Percentiles rank a stretch among this genome's conserved stretches.
These are phyloP conservation scores for Eupleurogrammus muticus DNA, from an alignment of 2,797 vertebrate genomes.

Conservation along the genomic window DNA sequence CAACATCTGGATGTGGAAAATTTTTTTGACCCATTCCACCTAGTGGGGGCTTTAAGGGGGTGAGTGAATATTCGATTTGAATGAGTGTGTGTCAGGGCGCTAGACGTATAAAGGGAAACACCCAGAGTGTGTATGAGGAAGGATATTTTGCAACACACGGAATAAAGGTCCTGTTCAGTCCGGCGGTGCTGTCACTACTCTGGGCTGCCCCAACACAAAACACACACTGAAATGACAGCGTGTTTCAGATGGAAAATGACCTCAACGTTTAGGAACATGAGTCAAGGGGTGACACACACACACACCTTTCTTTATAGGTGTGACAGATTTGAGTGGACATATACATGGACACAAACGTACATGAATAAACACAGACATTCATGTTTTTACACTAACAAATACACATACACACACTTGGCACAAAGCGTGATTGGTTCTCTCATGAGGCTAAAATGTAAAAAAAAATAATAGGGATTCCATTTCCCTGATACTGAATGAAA, in stretches of 20 bases:
- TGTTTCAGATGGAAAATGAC: slow-evolving; percentile 60
- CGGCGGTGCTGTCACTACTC: slow-evolving; percentile 32
- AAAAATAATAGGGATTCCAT: slow-evolving; percentile 31
- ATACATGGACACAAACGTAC: slow-evolving; percentile 2
- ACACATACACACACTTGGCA: slow-evolving; percentile 49
- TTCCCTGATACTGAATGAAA: slow-evolving; percentile 20
- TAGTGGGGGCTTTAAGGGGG: slow-evolving; percentile 33
- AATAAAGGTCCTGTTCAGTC: slow-evolving; percentile 58
- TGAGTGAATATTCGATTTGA: slow-evolving; percentile 33
- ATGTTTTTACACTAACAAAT: slow-evolving; percentile 18
- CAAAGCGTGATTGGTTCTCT: slow-evolving; percentile 26
- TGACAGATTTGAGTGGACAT: slow-evolving; percentile 27
- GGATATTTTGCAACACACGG: slow-evolving; percentile 13
- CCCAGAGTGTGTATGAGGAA: slow-evolving; percentile 27
- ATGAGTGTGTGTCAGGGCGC: not conserved
- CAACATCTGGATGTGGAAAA: slow-evolving; percentile 74
- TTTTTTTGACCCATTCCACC: slow-evolving; percentile 48
- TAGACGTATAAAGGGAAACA: slow-evolving; percentile 32
- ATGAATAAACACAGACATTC: not conserved
- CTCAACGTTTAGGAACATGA: slow-evolving; percentile 43
- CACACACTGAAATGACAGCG: slow-evolving; percentile 20
- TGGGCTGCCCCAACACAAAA: slow-evolving; percentile 5
- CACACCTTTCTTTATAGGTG: slow-evolving; percentile 34
- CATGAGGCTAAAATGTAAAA: slow-evolving; percentile 23
- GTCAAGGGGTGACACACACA: slow-evolving; percentile 16